Base-by-base conservation (phyloP, 2,888 invertebrate species). In the Ormyrus rosae region DNA sequence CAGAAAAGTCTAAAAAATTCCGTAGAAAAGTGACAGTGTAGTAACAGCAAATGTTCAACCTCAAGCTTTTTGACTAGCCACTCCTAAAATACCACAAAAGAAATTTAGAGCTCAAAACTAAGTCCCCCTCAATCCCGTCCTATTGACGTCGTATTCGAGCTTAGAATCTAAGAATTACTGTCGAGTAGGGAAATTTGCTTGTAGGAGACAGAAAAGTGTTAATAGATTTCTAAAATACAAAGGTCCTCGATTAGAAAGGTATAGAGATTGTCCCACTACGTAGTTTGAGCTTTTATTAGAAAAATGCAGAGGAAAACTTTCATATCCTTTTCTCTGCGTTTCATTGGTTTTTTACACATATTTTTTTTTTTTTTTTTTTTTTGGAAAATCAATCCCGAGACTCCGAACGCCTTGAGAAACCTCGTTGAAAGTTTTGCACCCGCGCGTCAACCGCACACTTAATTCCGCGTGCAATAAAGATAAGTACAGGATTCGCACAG, bases 1-100 rank as follows among this genome's bases (percentile, higher is more conserved):
- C 78, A 82, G 82, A 80, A 82, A 82, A 72, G 74, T 80, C 71
- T 80, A 63, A 78, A 82, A 82, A 80, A 75, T 80, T 65, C 19
- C 63, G 77, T 82, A 82, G 80, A 82, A 82, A 82, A 82, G 77
- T 82, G 82, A 82, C 70, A 77, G 80, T 73, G 67, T 67, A 55
- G 60, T 76, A 67, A 74, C 13, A 53, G 68, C 45, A 48, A 74
- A 70, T 34, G 34, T 53, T 70, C 61, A 11, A 77, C 58, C 65
- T 75, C 63, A 64, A 61, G 46, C 69, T 71, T 55, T 53, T 72
- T 46, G 2, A 50, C 70, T 75, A 60, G 51, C 50, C 53, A 73
- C n/a, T 48, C 7, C 51, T 80, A 34, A 34, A 4, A 34, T 4
- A 74, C 9, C n/a, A 19, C 1, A 65, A 65, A 70, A 55, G 6